Evolutionary conservation across 2,888 invertebrate genomes (phyloP), one percentile per base, ranked within the genome.

Genomic region (Coecobrya sp.): DNA sequence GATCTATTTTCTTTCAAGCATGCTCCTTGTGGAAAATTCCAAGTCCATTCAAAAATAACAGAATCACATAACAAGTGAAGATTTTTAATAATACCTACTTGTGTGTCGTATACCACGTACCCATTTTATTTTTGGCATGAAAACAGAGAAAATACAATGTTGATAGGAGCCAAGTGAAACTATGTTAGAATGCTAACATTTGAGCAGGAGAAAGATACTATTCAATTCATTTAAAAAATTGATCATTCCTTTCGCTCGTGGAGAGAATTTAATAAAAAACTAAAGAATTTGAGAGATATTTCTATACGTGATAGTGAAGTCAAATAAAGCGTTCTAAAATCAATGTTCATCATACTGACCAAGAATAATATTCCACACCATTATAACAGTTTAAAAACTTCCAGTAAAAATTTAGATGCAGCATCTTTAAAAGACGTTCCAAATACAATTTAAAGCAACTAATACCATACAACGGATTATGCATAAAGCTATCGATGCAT

Each of bases 1-100:
- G 16, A 68, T 49, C 25, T 84, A n/a, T 19, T 86, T 52, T 55
- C 7, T 27, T 49, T 49, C 8, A n/a, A n/a, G 76, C 36, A n/a
- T 42, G 70, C n/a, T 79, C 52, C 49, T 49, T 68, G n/a, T 19
- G 4, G 49, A 36, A 36, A 19, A 36, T 45, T 8, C 76, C 13
- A 22, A 45, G 11, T 22, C 22, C 42, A 19, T 76, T 76, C 76
- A 76, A 45, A 76, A 76, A 13, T 76, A 22, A 25, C 22, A 25
- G 19, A 19, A 76, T 49, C 22, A 45, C 45, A 76, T 11, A 76
- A 11, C 49, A 59, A 4, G 45, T 30, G 49, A 4, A 22, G 42
- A 22, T 30, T 25, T 25, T 62, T 25, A 70, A 70, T 3, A 36
- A 30, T 36, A 4, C 5, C 42, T 13, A 5, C 5, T 70, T 36